Evolutionary conservation across 2,888 invertebrate genomes (phyloP), one percentile per base, ranked within the genome.

Genomic region (Drosophila monieri): DNA sequence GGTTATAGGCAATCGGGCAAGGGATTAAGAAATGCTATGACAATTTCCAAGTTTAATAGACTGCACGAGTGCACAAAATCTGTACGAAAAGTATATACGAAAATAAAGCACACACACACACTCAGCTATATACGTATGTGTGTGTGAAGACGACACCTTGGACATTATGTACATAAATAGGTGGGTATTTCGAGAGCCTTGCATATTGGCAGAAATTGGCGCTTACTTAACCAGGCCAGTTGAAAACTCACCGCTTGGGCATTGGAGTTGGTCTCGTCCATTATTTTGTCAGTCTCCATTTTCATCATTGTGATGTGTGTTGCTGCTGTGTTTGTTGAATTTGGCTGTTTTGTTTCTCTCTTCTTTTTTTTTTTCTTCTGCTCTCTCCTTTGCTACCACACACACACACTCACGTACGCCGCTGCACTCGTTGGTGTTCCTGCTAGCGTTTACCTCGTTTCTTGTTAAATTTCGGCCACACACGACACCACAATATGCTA

Each of bases 251-350:
- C 95, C 70, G 90, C 90, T 94, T 95, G 94, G 89, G 94, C 93
- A 93, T 94, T 94, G 89, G 94, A 93, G 92, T 93, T 94, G 84
- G 94, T 93, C 91, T 96, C 96, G 93, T 96, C 96, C 93, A 96
- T 95, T 92, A 95, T 94, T 94, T 96, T 96, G 94, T 97, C 96
- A 93, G 96, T 96, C 94, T 97, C 97, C 96, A 97, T 97, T 94
- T 96, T 95, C 93, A 95, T 94, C 95, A 95, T 89, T 85, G 84
- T 85, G 77, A 76, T 66, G 58, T 43, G 21, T 55, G 60, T 47
- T 61, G 61, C 62, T 73, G 62, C 62, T 73, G 62, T 76, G 44
- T 71, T 84, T 83, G 64, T 80, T 74, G 62, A 69, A 73, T 73
- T 71, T 73, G 52, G 70, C 61, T 78, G 77, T 73, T 70, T 53